phyloP scores from a whole-genome alignment of 2,888 invertebrate genomes.

The Podotricha telesiphe region DNA sequence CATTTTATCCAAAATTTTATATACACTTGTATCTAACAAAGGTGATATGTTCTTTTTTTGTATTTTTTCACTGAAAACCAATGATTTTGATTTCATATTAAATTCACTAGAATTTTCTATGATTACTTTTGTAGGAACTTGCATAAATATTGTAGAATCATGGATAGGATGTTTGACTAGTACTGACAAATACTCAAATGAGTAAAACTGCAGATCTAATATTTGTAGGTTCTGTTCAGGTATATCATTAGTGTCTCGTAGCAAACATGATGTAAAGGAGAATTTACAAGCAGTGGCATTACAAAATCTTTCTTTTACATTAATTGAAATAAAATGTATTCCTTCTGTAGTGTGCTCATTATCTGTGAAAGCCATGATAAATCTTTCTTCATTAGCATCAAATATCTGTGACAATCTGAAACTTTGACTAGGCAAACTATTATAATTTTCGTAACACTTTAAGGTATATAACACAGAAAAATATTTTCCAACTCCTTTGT shows the following conservation, averaged over 20 bases:
- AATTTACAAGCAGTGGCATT: slow-evolving; percentile 80
- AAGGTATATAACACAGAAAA: slow-evolving; percentile 83
- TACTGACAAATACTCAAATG: slow-evolving; percentile 87
- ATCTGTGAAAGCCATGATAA: slow-evolving; percentile 80
- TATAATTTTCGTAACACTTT: slow-evolving; percentile 71
- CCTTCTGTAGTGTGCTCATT: slow-evolving; percentile 64
- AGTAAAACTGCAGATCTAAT: slow-evolving; percentile 90
- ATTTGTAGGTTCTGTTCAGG: slow-evolving; percentile 62
- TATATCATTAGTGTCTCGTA: slow-evolving; percentile 59
- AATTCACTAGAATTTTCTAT: slow-evolving; percentile 70
- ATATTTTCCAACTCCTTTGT: slow-evolving; percentile 85
- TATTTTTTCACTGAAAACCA: slow-evolving; percentile 74
- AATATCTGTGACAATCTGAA: slow-evolving; percentile 79
- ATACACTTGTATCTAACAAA: slow-evolving; percentile 77
- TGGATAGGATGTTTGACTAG: slow-evolving; percentile 83
- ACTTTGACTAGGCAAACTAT: slow-evolving; percentile 54
- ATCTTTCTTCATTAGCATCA: slow-evolving; percentile 72
- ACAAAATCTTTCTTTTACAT: slow-evolving; percentile 68
- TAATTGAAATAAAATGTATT: slow-evolving; percentile 79
- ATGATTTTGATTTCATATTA: slow-evolving; percentile 66
- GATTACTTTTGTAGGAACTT: slow-evolving; percentile 77
- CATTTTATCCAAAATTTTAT: slow-evolving; percentile 86
- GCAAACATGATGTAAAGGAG: slow-evolving; percentile 74
- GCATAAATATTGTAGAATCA: slow-evolving; percentile 75
- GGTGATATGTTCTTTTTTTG: slow-evolving; percentile 80